phyloP scores from a whole-genome alignment of 2,113 vertebrate species.

The Danionella cerebrum region DNA sequence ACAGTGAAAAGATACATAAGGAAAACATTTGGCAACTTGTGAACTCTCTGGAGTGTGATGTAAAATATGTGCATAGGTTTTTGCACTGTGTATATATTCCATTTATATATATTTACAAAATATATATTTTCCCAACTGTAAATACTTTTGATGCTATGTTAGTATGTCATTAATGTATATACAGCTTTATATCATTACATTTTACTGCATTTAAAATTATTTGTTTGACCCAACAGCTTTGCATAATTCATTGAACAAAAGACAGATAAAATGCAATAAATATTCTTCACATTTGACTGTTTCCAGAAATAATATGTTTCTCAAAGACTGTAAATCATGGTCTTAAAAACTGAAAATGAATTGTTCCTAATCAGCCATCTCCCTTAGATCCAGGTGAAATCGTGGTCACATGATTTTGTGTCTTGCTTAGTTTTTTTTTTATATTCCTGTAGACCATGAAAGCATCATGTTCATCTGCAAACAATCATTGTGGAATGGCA shows the following conservation, averaged over 20 bases:
- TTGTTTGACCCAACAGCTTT: background rate
- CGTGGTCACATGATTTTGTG: no score
- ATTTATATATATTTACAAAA: no score
- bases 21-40: constrained; percentile 4
- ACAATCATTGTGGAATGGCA: background rate
- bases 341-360: background rate
- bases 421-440: background rate
- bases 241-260: background rate
- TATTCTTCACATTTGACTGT: background rate
- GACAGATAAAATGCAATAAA: background rate
- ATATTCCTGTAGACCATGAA: background rate
- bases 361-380: background rate
- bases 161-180: constrained; percentile 28
- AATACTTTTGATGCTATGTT: constrained; percentile 68
- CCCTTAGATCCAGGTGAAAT: background rate
- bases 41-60: constrained; percentile 1
- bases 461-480: background rate
- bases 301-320: background rate
- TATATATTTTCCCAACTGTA: constrained; percentile 70
- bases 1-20: no score
- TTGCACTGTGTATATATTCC: constrained; percentile 82
- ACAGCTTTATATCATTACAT: constrained; percentile 21
- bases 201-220: background rate
- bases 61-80: constrained; percentile 70
- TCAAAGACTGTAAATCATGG: background rate